Base-by-base conservation (phyloP, 2,888 invertebrate species). In the Hanleya hanleyi region DNA sequence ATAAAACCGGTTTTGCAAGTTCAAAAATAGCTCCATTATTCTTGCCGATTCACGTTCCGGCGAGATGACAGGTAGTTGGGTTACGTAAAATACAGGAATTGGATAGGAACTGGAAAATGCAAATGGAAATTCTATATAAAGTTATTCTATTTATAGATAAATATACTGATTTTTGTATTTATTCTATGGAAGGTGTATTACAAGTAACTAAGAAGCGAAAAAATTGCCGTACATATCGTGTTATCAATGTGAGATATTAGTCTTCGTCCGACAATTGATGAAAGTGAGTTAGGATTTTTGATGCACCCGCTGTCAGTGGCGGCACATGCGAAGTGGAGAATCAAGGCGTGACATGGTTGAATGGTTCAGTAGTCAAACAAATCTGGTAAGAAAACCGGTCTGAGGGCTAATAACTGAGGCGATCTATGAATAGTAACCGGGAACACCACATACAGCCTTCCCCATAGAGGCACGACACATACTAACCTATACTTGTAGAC, bases 1-100 rank as follows among this genome's bases (percentile, higher is more conserved):
- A 38, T 22, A 70, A 80, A 83, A 83, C 83, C 83, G 82, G 83
- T 83, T 82, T 75, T 74, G 68, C 81, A 73, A 79, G 76, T 83
- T 75, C 71, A 80, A 78, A 81, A 78, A 81, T 82, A 82, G 77
- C 75, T 29, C 74, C 70, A 67, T 66, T 69, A 66, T 50, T 74
- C 15, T 29, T 29, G 26, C 57, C 22, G 26, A 57, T 57, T 29
- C 26, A 22, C 29, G 57, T 57, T 29, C 29, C 32, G 57, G 57
- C 57, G 57, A 18, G 57, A 7, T 57, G 4, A n/a, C n/a, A n/a
- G n/a, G n/a, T n/a, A n/a, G n/a, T n/a, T n/a, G n/a, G n/a, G n/a
- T n/a, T n/a, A n/a, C n/a, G n/a, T n/a, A n/a, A n/a, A n/a, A n/a
- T n/a, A n/a, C n/a, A n/a, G n/a, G n/a, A n/a, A n/a, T n/a, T n/a